Conservation (phyloP, 2,797 vertebrate species). For the Garrulus glandarius region DNA sequence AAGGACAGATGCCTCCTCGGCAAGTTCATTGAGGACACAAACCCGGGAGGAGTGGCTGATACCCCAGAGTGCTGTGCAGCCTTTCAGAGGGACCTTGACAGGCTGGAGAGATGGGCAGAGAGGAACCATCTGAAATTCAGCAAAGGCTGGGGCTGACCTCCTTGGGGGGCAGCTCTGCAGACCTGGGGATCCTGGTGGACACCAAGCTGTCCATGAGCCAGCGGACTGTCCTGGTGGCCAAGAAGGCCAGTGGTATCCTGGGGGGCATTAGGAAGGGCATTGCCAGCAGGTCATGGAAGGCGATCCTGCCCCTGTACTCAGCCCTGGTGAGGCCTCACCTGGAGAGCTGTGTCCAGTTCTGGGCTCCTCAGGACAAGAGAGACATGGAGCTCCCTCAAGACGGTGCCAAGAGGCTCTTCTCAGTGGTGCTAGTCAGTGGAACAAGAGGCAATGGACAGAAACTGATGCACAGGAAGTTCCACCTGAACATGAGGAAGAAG, state of each 20-base stretch:
- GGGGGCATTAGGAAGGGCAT: too few species aligned
- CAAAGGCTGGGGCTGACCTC: background rate
- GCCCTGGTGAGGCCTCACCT: background rate
- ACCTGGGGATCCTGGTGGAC: background rate
- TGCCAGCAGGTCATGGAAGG: fast-evolving
- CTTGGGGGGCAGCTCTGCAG: background rate
- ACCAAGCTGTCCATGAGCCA: background rate
- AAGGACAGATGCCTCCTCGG: background rate
- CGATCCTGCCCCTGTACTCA: background rate
- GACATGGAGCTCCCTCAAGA: background rate
- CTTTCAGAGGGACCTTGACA: fast-evolving
- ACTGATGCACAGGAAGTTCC: background rate
- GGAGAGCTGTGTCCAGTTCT: background rate
- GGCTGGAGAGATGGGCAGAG: background rate
- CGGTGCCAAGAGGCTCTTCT: background rate
- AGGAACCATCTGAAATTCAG: background rate
- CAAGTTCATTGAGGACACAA: background rate
- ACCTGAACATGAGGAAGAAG: background rate
- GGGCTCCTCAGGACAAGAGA: background rate
- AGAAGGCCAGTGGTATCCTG: fast-evolving
- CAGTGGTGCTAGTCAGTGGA: background rate
- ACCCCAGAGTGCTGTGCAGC: fast-evolving
- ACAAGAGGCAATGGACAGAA: background rate
- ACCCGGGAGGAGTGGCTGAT: fast-evolving
- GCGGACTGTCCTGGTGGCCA: background rate